Evolutionary conservation across 2,888 invertebrate genomes (phyloP).

Genomic region (Drosophila mayaguana): DNA sequence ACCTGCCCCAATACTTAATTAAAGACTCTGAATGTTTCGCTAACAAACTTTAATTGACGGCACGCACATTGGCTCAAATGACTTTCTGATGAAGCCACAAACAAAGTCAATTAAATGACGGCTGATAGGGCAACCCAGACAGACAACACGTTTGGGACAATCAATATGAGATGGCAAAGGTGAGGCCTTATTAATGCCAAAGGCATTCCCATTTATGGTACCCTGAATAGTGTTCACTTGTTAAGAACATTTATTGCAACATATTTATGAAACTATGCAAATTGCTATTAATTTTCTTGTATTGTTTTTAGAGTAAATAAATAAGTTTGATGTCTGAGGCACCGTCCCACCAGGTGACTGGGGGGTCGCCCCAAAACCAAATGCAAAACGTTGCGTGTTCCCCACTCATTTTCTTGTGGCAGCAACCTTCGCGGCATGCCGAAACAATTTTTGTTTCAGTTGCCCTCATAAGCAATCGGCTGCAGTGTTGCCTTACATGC

Average conservation of each 20-base stretch:
- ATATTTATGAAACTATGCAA: constrained; percentile 76
- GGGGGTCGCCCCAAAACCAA: neutral
- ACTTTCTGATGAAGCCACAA: constrained; percentile 37
- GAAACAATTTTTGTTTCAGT: constrained; percentile 71
- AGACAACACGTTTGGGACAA: neutral
- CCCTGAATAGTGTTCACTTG: constrained; percentile 36
- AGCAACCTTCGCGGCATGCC: constrained; percentile 74
- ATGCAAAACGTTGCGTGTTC: constrained; percentile 63
- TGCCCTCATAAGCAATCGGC: constrained; percentile 68
- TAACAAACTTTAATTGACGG: constrained; percentile 37
- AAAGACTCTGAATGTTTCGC: constrained; percentile 32
- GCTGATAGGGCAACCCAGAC: constrained; percentile 55
- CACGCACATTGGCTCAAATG: constrained; percentile 61
- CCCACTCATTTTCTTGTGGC: constrained; percentile 59
- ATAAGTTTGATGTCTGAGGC: constrained; percentile 70
- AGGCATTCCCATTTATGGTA: constrained; percentile 36
- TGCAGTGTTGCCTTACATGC: constrained; percentile 40
- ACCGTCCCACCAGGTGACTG: neutral
- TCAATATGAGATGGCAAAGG: neutral
- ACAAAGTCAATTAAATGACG: constrained; percentile 60
- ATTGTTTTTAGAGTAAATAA: constrained; percentile 80
- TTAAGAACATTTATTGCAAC: constrained; percentile 65
- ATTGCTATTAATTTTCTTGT: constrained; percentile 79
- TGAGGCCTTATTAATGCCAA: constrained; percentile 6
- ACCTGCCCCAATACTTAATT: constrained; percentile 30